A percentile compares a stretch with the other conserved stretches of the same genome.
These are phyloP conservation scores for Girardia tigrina DNA, from an alignment of 2,888 invertebrate genomes.

Conservation along the genomic window DNA sequence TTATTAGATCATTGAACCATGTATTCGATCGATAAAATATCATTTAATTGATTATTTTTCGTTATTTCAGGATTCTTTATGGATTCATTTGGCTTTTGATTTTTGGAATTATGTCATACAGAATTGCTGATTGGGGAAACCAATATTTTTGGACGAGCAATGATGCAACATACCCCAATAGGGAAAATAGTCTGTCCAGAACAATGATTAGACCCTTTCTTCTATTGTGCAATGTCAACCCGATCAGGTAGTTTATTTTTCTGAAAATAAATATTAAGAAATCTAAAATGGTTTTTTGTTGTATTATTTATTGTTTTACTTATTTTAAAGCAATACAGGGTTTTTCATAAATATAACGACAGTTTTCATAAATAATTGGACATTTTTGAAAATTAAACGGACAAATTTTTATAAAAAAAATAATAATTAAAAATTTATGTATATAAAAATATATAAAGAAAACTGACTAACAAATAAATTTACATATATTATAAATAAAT, in stretches of 20 bases:
- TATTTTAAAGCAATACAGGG: too few species aligned
- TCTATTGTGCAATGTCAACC: constrained; percentile 3
- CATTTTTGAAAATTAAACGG: too few species aligned
- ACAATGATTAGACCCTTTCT: neutral
- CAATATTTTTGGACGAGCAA: constrained; percentile 7
- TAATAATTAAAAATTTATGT: too few species aligned
- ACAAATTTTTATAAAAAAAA: too few species aligned
- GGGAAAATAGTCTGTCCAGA: neutral
- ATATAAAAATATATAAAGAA: too few species aligned
- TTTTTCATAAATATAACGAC: too few species aligned
- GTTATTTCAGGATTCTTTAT: neutral
- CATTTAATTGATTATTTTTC: neutral
- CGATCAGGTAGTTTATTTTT: neutral
- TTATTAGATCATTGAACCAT: neutral
- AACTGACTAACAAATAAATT: too few species aligned
- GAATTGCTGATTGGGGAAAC: constrained; percentile 12
- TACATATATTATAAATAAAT: too few species aligned
- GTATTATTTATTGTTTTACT: too few species aligned
- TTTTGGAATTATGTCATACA: neutral
- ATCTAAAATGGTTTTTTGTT: too few species aligned
- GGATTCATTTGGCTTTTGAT: neutral
- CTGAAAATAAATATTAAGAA: too few species aligned
- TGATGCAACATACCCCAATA: neutral
- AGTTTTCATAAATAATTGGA: too few species aligned
- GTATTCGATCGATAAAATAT: neutral